phyloP scores from a whole-genome alignment of 2,797 vertebrate species.

The Danio jaintianensis region DNA sequence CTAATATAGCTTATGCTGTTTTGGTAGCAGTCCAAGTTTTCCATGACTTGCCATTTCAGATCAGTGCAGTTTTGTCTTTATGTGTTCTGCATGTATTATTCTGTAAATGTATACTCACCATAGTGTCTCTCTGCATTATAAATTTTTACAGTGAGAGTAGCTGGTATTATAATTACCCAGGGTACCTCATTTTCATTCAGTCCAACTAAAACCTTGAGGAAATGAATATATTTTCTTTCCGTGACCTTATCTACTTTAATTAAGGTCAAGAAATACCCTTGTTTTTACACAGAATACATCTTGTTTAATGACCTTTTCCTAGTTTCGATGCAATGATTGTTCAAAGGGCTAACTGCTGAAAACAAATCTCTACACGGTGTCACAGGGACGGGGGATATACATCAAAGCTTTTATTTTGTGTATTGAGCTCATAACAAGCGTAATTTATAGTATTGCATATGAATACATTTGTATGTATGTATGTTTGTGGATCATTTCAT shows the following conservation, averaged over 20 bases:
- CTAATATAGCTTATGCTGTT: neutral
- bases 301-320: conserved; percentile 54
- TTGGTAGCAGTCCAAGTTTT: neutral
- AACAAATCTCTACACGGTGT: neutral
- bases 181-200: conserved; percentile 38
- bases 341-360: conserved; percentile 9
- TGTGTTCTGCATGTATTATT: neutral
- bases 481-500: neutral
- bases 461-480: neutral
- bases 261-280: conserved; percentile 51
- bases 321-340: conserved; percentile 33
- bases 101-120: conserved; percentile 12
- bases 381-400: neutral
- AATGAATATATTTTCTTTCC: conserved; percentile 47
- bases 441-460: neutral
- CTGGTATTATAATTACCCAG: conserved; percentile 44
- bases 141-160: conserved; percentile 11
- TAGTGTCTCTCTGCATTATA: conserved; percentile 15
- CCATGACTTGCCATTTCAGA: neutral
- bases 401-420: neutral
- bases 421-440: neutral
- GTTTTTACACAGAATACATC: conserved; percentile 36
- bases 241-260: conserved; percentile 60
- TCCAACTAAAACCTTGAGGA: conserved; percentile 39
- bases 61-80: neutral